Evolutionary conservation across 2,888 invertebrate species (phyloP).

Genomic region (Globia sparganii): DNA sequence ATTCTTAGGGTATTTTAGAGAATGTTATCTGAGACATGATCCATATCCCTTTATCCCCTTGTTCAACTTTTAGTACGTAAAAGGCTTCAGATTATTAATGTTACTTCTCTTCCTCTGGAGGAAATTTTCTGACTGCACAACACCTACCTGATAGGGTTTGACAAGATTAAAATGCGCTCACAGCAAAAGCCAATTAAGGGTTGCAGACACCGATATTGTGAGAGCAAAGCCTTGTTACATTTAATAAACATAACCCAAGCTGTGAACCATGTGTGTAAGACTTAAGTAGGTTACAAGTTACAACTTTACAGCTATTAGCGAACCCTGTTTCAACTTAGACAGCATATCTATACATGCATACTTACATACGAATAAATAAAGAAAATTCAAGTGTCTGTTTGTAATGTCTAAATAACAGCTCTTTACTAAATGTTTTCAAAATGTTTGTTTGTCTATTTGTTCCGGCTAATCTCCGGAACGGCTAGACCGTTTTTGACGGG

Average conservation of each 20-base stretch:
- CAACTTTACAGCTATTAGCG: constrained; percentile 29
- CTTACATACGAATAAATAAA: neutral
- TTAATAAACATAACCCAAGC: constrained; percentile 55
- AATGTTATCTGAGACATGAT: constrained; percentile 30
- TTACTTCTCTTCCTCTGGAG: constrained; percentile 32
- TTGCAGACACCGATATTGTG: constrained; percentile 44
- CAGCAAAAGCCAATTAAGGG: constrained; percentile 57
- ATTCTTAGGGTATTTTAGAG: neutral
- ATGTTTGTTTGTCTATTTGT: neutral
- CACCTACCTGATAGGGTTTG: constrained; percentile 37
- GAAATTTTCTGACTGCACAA: constrained; percentile 40
- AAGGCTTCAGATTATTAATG: constrained; percentile 61
- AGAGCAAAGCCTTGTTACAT: constrained; percentile 63
- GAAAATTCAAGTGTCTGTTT: neutral
- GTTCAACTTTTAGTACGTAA: constrained; percentile 33
- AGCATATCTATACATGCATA: neutral
- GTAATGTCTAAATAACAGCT: neutral
- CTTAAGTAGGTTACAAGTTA: constrained; percentile 47
- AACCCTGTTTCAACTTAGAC: constrained; percentile 20
- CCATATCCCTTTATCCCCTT: constrained; percentile 41
- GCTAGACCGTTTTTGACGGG: neutral
- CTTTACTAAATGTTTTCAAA: neutral
- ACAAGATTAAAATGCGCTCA: constrained; percentile 55
- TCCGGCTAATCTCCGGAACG: neutral
- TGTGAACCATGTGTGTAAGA: constrained; percentile 48